Percentiles rank a stretch among this genome's conserved stretches.
Evolutionary conservation across 2,113 vertebrate genomes (phyloP).

Genomic region (Gulo gulo): DNA sequence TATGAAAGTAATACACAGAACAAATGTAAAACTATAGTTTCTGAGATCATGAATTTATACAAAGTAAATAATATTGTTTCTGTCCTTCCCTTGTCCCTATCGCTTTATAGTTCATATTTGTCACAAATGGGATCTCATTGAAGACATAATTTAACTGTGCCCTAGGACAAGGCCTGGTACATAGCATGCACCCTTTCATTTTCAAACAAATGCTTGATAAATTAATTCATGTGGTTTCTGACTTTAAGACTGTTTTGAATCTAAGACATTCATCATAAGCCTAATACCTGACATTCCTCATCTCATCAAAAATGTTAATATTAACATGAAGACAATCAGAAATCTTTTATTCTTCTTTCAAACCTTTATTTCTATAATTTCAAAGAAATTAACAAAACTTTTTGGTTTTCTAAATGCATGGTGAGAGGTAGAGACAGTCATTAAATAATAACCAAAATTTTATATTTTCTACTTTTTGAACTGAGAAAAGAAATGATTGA

Average conservation of each 20-base stretch:
- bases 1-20: conserved; percentile 24
- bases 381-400: conserved; percentile 32
- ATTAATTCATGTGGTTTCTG: conserved; percentile 16
- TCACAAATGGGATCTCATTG: not conserved
- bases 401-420: conserved; percentile 45
- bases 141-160: not conserved
- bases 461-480: conserved; percentile 32
- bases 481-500: conserved; percentile 29
- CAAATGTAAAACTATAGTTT: conserved; percentile 21
- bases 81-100: not conserved
- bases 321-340: conserved; percentile 23
- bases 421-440: not conserved
- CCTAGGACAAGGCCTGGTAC: not conserved
- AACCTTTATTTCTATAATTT: conserved; percentile 44
- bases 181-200: not conserved
- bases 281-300: conserved; percentile 10
- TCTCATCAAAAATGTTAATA: conserved; percentile 36
- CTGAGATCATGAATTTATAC: not conserved
- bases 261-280: conserved; percentile 19
- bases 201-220: conserved; percentile 19
- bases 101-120: not conserved
- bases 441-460: conserved; percentile 26
- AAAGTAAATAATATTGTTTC: not conserved
- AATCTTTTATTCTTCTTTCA: not conserved
- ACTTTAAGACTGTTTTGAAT: conserved; percentile 36